These are phyloP conservation scores for Pantherophis guttatus DNA, from an alignment of 2,113 vertebrate genomes.

Conservation along the genomic window DNA sequence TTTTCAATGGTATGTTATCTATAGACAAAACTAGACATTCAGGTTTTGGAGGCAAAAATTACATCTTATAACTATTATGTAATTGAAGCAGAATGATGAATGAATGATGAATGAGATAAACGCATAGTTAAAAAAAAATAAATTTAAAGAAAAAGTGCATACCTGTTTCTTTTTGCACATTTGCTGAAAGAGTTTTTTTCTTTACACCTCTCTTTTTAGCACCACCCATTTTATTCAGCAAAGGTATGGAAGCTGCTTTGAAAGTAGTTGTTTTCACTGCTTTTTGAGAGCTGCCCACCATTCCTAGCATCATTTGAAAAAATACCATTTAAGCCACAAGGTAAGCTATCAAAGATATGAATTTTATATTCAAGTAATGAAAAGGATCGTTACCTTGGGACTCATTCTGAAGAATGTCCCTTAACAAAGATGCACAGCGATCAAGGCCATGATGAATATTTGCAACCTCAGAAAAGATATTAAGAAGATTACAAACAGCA, in stretches of 20 bases:
- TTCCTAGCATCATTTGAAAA: slow-evolving; percentile 58
- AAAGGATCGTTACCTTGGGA: slow-evolving; percentile 65
- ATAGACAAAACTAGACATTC: neutral
- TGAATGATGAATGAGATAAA: neutral
- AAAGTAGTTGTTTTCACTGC: slow-evolving; percentile 42
- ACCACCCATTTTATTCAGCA: slow-evolving; percentile 54
- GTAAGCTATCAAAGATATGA: neutral
- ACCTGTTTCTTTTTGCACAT: slow-evolving; percentile 68
- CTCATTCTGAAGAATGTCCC: slow-evolving; percentile 79
- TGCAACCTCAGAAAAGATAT: slow-evolving; percentile 69
- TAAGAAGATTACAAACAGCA: slow-evolving; percentile 30
- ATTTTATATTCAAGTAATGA: neutral
- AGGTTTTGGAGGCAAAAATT: neutral
- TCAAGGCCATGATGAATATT: slow-evolving; percentile 77
- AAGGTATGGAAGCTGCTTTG: slow-evolving; percentile 59
- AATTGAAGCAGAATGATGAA: neutral
- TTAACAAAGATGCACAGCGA: slow-evolving; percentile 83
- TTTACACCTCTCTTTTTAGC: slow-evolving; percentile 68
- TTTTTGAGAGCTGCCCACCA: slow-evolving; percentile 47
- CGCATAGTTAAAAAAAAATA: neutral
- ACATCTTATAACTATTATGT: neutral
- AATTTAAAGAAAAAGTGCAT: slow-evolving; percentile 44
- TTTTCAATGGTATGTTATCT: neutral
- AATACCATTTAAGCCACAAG: slow-evolving; percentile 33
- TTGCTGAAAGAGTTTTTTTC: slow-evolving; percentile 53